phyloP scores from a whole-genome alignment of 2,888 invertebrate species.

The Leucoma salicis region DNA sequence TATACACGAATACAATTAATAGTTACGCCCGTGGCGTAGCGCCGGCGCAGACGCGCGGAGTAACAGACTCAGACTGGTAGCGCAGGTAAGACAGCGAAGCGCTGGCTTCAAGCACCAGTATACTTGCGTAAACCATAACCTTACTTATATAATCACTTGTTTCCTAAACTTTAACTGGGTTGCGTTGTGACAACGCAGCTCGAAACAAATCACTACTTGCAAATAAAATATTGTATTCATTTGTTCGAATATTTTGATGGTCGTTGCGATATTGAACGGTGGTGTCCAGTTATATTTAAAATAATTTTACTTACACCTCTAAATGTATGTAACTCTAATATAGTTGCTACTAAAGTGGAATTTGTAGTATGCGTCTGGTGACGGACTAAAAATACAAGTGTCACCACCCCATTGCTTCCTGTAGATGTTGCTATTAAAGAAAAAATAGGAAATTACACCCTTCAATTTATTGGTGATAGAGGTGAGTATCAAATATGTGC shows the following conservation, averaged over 20 bases:
- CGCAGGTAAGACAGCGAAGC: slow-evolving; percentile 18
- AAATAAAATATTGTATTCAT: slow-evolving; percentile 3
- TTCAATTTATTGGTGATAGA: too few species aligned
- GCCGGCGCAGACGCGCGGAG: slow-evolving; percentile 28
- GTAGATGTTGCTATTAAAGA: too few species aligned
- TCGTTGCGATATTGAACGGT: neutral
- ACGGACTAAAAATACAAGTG: too few species aligned
- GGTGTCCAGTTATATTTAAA: neutral
- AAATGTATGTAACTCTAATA: too few species aligned
- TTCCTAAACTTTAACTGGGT: slow-evolving; percentile 49
- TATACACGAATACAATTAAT: neutral
- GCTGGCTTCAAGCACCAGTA: slow-evolving; percentile 27
- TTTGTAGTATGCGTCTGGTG: too few species aligned
- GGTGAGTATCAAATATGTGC: too few species aligned
- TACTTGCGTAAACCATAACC: slow-evolving; percentile 64
- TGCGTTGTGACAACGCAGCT: slow-evolving; percentile 35
- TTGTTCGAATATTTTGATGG: neutral
- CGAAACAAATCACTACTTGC: slow-evolving; percentile 6
- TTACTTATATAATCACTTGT: slow-evolving; percentile 63
- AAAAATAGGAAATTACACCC: too few species aligned
- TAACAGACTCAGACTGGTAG: slow-evolving; percentile 22
- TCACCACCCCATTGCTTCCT: too few species aligned
- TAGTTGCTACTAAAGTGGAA: too few species aligned
- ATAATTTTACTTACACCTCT: too few species aligned
- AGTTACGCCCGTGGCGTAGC: slow-evolving; percentile 20